Conservation (phyloP, 2,113 vertebrate genomes). For the Pogonocichla stellata region DNA sequence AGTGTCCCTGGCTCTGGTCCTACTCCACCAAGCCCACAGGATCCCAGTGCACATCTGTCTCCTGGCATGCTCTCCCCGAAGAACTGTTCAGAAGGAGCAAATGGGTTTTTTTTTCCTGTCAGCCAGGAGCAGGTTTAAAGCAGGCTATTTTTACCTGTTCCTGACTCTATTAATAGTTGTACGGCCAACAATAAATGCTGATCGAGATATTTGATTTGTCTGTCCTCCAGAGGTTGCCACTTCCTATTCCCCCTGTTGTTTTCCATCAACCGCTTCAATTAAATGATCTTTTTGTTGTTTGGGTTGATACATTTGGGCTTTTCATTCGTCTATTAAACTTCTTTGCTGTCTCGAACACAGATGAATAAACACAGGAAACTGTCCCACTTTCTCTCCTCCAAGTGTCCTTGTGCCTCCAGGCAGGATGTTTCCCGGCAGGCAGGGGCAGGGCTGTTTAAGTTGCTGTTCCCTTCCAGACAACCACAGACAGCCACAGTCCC, state of each 20-base stretch:
- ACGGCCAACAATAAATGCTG: background rate
- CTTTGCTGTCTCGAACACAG: background rate
- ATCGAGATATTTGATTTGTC: constrained; percentile 27
- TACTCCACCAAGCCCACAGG: background rate
- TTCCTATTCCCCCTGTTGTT: background rate
- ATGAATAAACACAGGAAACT: background rate
- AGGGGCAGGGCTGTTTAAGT: background rate
- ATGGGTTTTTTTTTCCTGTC: background rate
- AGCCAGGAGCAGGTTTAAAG: background rate
- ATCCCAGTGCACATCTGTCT: background rate
- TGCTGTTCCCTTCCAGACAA: background rate
- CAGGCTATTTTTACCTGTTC: constrained; percentile 54
- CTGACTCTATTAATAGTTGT: constrained; percentile 34
- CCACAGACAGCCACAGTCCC: background rate
- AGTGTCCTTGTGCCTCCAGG: background rate
- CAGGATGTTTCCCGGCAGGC: background rate
- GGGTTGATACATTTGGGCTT: background rate
- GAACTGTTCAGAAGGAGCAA: background rate
- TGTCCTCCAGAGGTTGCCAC: background rate
- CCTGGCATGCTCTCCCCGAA: background rate
- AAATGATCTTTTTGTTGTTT: constrained; percentile 17
- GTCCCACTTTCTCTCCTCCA: background rate
- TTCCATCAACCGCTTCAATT: background rate
- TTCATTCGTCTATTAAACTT: background rate
- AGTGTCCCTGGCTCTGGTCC: background rate